These are phyloP conservation scores for Periophthalmodon schlosseri DNA, from an alignment of 2,113 vertebrate species.

Conservation along the genomic window DNA sequence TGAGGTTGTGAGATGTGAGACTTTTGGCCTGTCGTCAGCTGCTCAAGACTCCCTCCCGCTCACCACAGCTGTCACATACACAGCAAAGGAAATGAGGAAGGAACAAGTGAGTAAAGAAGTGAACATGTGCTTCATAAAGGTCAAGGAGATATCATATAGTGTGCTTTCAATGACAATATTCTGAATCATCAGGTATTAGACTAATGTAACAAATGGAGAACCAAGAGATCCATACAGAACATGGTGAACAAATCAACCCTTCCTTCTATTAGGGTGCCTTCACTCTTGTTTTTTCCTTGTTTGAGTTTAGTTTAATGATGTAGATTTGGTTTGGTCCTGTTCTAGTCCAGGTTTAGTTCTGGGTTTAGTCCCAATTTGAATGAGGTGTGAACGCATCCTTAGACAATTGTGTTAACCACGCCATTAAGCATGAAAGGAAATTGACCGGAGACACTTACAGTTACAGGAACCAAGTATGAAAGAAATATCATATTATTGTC, in stretches of 20 bases:
- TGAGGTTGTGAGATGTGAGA: conserved; percentile 34
- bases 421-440: neutral
- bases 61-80: conserved; percentile 60
- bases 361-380: too few relatives aligned
- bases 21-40: conserved; percentile 47
- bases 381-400: too few relatives aligned
- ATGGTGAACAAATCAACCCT: neutral
- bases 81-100: conserved; percentile 19
- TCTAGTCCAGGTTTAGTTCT: too few relatives aligned
- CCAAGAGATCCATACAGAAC: neutral
- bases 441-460: neutral
- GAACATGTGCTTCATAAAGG: conserved; percentile 76
- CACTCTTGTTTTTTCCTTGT: too few relatives aligned
- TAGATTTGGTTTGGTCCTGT: too few relatives aligned
- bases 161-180: neutral
- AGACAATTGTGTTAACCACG: neutral
- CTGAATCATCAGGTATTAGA: neutral
- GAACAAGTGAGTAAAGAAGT: neutral
- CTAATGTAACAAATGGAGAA: neutral
- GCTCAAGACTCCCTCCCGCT: conserved; percentile 57
- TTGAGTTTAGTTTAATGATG: too few relatives aligned
- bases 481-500: neutral
- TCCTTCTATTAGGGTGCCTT: too few relatives aligned
- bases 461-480: neutral
- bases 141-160: conserved; percentile 12